Evolutionary conservation across 1,140 invertebrate species (phyloP), one percentile per base, ranked within the genome.

Genomic region (Bilobella aurantiaca): DNA sequence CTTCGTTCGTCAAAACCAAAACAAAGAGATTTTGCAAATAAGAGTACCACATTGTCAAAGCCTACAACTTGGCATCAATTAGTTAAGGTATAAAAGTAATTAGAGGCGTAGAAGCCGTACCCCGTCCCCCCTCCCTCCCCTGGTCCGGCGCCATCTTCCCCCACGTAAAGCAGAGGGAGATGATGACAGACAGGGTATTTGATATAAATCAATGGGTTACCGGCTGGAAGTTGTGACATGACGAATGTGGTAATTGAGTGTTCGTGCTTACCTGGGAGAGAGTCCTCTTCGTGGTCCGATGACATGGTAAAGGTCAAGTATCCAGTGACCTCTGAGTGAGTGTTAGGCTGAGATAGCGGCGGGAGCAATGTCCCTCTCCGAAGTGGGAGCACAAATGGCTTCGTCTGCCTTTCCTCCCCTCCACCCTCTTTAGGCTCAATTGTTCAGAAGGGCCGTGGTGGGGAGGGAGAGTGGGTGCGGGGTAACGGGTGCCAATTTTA

Each of bases 281-380:
- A 65, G 3, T 65, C 64, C 30, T 61, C 58, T 18, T 65, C 58
- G 14, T 21, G 3, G 14, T 61, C 64, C 21, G 64, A 47, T 42
- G 63, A 65, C 64, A 65, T 65, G 25, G 5, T 46, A 18, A 28
- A 56, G 29, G 27, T 57, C 29, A 58, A 34, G 53, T 53, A 57
- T n/a, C 47, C 31, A 47, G 27, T 30, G 61, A 62, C 47, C 47
- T 62, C 21, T 27, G 2, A 46, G 29, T 34, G 37, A 34, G n/a
- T 34, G 3, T 61, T 25, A 29, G n/a, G 53, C 42, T 46, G 31
- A 64, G 28, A 27, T 27, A 28, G 53, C 29, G 63, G n/a, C 63
- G 63, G 63, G 63, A 64, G 47, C 63, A 64, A 64, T 53, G 53
- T 53, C 63, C 63, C 63, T 60, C 58, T 14, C 8, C 28, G 21